Base-by-base conservation (phyloP, 2,888 invertebrate genomes). In the Alviniconcha strummeri region DNA sequence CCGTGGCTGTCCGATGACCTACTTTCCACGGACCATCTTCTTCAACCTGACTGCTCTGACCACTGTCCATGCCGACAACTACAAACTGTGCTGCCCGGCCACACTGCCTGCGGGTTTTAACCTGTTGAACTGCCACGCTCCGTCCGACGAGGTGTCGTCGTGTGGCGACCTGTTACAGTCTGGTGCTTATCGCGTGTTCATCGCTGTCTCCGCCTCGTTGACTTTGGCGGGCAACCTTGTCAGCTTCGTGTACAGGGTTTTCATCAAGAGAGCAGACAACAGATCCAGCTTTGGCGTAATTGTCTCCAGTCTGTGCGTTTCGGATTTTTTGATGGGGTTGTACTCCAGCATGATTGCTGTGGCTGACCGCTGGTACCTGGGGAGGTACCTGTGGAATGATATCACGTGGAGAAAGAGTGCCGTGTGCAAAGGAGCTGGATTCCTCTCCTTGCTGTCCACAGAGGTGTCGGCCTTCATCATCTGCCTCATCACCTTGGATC, bases 121-220 rank as follows among this genome's bases (percentile, higher is more conserved):
- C 15, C 5, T 9, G 13, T 52, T 52, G 17, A 11, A 74, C 11
- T 74, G 74, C 19, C 54, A 13, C 1, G 11, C 54, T 56, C 79
- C 78, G 4, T n/a, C 19, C 4, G 79, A 83, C 55, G 79, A 79
- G 56, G 55, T 83, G 13, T 83, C 83, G 6, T 83, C 83, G 5
- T 83, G 83, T 56, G 79, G 71, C 4, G 72, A 83, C 56, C 36
- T 83, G n/a, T 17, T 83, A 19, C 55, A 69, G 36, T 69, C 69
- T 15, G 17, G n/a, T 9, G 15, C 71, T 19, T 57, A 78, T 64
- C 76, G 79, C 19, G 57, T 52, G 7, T 55, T 72, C 15, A 8
- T 74, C 13, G 13, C 17, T 54, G 52, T 52, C 0, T 54, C 17
- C 6, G 52, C 74, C 11, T 4, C 17, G 52, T 13, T 17, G 52